A percentile compares a stretch with the other conserved stretches of the same genome.
Evolutionary conservation across 2,888 invertebrate species (phyloP).

Genomic region (Ditylenchus weischeri): DNA sequence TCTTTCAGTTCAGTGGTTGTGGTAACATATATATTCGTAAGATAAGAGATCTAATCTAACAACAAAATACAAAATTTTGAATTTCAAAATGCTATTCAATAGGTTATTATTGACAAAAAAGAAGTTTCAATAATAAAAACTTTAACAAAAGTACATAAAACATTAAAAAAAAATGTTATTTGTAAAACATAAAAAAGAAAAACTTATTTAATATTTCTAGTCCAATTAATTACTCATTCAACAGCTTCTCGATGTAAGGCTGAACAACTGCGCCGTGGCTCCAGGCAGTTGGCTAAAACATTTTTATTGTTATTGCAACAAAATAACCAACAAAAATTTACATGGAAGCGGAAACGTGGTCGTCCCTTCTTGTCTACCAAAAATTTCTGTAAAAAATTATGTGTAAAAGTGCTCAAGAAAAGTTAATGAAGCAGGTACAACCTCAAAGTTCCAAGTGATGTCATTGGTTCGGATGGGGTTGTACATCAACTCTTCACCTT

Average conservation of each 20-base stretch:
- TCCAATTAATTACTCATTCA: not conserved
- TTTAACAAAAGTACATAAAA: too few species aligned
- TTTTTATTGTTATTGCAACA: not conserved
- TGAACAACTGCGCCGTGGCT: constrained; percentile 15
- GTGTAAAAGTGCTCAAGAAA: not conserved
- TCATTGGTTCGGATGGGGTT: constrained; percentile 55
- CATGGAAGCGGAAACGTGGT: constrained; percentile 57
- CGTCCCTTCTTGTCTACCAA: constrained; percentile 56
- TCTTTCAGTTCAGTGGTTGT: too few species aligned
- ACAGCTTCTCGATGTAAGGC: constrained; percentile 16
- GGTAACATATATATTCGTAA: too few species aligned
- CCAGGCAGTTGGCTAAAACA: constrained; percentile 52
- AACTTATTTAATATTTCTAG: too few species aligned
- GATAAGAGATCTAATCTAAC: too few species aligned
- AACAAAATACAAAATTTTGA: too few species aligned
- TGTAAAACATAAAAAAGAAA: too few species aligned
- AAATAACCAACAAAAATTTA: not conserved
- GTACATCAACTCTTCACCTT: constrained; percentile 57
- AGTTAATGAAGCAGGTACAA: not conserved
- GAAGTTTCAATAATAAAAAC: too few species aligned
- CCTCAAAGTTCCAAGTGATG: constrained; percentile 58
- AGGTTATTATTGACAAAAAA: not conserved
- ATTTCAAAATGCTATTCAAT: not conserved
- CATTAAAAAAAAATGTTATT: too few species aligned
- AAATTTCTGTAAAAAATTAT: constrained; percentile 44